phyloP scores from a whole-genome alignment of 2,113 vertebrate species.

The Polypterus senegalus region DNA sequence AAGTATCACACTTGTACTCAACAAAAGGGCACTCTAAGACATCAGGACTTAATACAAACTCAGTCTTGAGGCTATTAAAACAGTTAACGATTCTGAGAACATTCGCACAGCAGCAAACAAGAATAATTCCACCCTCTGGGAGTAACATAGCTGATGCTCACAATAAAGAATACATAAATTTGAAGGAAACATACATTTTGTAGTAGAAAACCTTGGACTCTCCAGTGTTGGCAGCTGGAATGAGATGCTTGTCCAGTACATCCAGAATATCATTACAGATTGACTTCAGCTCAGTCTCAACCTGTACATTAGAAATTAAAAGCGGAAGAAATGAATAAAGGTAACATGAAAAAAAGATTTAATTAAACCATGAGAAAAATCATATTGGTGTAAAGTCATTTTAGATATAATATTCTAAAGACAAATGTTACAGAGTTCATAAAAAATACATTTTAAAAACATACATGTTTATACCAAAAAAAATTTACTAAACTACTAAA shows the following conservation, averaged over 20 bases:
- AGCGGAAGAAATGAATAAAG: neutral
- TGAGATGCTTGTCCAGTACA: constrained; percentile 94
- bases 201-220: constrained; percentile 99
- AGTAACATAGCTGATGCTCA: neutral
- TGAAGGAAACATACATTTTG: constrained; percentile 81
- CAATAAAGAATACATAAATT: neutral
- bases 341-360: neutral
- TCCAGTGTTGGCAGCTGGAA: constrained; percentile 87
- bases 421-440: no score
- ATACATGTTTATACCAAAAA: no score
- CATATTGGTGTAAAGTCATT: no score
- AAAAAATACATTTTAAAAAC: no score
- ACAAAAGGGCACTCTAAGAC: no score
- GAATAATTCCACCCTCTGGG: neutral
- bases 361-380: no score
- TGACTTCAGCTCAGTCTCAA: constrained; percentile 88
- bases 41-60: neutral
- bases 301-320: constrained; percentile 40
- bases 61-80: neutral
- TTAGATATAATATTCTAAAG: no score
- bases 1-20: no score
- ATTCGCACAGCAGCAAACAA: no score
- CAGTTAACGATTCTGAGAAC: neutral
- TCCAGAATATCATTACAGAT: constrained; percentile 97
- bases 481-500: no score